Conservation (phyloP, 2,888 invertebrate genomes). For the Drosophila paramelanica region DNA sequence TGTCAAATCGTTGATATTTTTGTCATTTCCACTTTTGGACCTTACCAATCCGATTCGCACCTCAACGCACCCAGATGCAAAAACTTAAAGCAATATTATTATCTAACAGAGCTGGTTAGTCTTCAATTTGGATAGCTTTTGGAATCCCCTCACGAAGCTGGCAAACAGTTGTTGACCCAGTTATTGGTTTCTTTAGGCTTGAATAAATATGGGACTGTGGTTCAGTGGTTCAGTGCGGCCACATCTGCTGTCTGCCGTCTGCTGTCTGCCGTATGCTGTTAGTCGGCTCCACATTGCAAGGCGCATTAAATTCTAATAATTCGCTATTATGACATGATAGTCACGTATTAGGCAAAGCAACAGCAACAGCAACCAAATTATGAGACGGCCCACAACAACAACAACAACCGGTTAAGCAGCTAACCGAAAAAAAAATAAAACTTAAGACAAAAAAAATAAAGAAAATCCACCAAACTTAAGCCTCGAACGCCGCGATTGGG, state of each 20-base stretch:
- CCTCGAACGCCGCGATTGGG: conserved; percentile 38
- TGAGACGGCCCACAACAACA: conserved; percentile 58
- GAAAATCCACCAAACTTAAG: conserved; percentile 17
- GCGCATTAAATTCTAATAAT: conserved; percentile 80
- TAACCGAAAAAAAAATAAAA: conserved; percentile 34
- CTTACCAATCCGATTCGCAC: no score
- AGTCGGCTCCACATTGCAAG: conserved; percentile 7
- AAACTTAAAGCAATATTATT: conserved; percentile 7
- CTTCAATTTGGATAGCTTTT: conserved; percentile 16
- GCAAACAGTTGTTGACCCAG: conserved; percentile 58
- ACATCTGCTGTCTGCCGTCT: conserved; percentile 28
- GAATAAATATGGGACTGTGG: conserved; percentile 62
- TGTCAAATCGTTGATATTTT: no score
- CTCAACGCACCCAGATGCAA: not conserved
- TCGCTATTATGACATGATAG: conserved; percentile 81
- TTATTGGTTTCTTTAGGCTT: conserved; percentile 46
- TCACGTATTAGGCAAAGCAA: conserved; percentile 76
- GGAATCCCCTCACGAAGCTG: conserved; percentile 31
- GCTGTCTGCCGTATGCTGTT: conserved; percentile 13
- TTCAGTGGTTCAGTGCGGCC: conserved; percentile 43
- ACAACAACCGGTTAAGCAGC: conserved; percentile 72
- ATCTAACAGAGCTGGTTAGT: conserved; percentile 9
- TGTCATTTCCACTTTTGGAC: no score
- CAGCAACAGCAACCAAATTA: conserved; percentile 71
- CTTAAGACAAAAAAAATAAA: conserved; percentile 13